These are phyloP conservation scores for Otocyon megalotis DNA, from an alignment of 2,113 vertebrate genomes.

Conservation along the genomic window DNA sequence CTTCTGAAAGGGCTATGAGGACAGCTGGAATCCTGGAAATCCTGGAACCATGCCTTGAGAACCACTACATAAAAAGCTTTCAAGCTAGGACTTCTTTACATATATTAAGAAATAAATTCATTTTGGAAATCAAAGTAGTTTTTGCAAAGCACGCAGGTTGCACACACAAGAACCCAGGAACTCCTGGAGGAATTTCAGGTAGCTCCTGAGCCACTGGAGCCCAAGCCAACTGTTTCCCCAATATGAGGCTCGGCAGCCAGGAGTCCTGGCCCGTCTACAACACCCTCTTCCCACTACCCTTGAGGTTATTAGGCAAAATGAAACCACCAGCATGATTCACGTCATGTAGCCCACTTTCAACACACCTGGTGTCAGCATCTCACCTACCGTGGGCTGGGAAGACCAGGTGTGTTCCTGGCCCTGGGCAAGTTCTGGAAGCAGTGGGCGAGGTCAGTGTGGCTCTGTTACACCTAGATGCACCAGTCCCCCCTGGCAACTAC, in stretches of 20 bases:
- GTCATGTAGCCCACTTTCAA: not conserved
- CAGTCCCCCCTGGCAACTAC: not conserved
- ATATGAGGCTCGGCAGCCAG: not conserved
- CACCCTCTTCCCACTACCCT: rapidly evolving
- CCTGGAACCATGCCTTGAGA: not conserved
- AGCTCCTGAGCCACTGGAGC: not conserved
- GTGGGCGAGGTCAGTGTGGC: not conserved
- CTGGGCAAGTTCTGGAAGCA: rapidly evolving
- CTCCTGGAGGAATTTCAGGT: not conserved
- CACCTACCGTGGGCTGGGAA: not conserved
- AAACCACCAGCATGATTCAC: rapidly evolving
- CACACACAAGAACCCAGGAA: not conserved
- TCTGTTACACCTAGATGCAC: rapidly evolving
- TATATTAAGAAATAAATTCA: not conserved
- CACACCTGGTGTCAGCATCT: not conserved
- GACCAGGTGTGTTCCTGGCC: not conserved
- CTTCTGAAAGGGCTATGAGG: not conserved
- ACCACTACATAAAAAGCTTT: not conserved
- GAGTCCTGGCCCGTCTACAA: rapidly evolving
- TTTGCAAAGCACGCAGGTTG: not conserved
- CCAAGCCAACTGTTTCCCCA: not conserved
- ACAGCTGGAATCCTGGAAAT: not conserved
- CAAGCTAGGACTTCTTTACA: not conserved
- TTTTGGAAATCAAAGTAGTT: not conserved
- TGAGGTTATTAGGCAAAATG: not conserved